A percentile compares a stretch with the other conserved stretches of the same genome.
Evolutionary conservation across 1,140 invertebrate species (phyloP).

Genomic region (honey bee (Apis mellifera)): DNA sequence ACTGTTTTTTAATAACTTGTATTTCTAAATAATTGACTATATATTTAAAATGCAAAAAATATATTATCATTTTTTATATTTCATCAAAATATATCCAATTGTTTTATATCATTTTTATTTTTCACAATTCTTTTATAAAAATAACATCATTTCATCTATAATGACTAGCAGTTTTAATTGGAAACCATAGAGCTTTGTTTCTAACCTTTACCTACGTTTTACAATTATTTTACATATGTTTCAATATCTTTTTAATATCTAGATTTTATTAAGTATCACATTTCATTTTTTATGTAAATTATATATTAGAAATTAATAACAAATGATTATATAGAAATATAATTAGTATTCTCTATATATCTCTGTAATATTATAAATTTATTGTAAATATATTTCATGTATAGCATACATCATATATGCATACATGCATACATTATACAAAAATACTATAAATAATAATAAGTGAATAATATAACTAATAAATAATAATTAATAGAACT

Average conservation of each 20-base stretch:
- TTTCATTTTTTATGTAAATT: background rate
- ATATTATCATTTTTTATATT: background rate
- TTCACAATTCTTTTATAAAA: background rate
- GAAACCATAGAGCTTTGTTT: constrained; percentile 16
- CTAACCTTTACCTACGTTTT: constrained; percentile 17
- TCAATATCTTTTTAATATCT: background rate
- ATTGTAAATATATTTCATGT: background rate
- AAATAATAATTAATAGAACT: background rate
- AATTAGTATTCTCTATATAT: background rate
- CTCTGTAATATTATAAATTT: background rate
- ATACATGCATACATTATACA: background rate
- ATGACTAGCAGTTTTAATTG: constrained; percentile 29
- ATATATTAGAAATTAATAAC: background rate
- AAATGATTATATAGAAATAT: background rate
- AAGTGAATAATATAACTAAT: background rate
- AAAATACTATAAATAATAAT: background rate
- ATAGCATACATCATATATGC: background rate
- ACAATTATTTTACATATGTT: background rate
- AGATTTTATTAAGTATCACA: background rate
- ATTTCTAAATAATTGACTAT: constrained; percentile 13
- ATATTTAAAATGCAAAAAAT: background rate
- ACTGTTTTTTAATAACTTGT: constrained; percentile 17
- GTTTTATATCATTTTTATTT: background rate
- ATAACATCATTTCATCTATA: background rate
- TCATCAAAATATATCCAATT: background rate